These are phyloP conservation scores for Aplysina aerophoba DNA, from an alignment of 37 sponge, comb jelly and placozoan genomes.

Conservation along the genomic window DNA sequence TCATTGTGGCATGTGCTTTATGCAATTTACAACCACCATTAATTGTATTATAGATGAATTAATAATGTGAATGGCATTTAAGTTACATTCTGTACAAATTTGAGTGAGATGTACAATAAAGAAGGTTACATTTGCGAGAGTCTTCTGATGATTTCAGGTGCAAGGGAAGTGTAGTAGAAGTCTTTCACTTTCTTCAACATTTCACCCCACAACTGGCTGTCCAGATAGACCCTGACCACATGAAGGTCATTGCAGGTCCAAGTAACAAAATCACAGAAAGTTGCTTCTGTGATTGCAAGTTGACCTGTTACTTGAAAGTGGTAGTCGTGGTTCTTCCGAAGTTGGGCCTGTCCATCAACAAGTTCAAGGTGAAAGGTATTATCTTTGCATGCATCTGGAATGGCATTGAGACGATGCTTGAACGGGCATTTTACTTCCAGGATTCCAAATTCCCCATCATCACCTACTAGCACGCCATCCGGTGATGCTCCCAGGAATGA, in stretches of 20 bases:
- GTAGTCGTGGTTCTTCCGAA: conserved; percentile 4
- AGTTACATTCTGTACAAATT: no score
- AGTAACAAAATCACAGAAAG: not conserved
- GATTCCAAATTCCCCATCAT: not conserved
- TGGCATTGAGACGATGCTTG: not conserved
- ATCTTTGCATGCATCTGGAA: conserved; percentile 23
- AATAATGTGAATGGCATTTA: no score
- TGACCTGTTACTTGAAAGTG: conserved; percentile 20
- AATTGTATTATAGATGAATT: conserved; percentile 6
- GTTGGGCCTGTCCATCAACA: not conserved
- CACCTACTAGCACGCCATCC: not conserved
- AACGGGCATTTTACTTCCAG: conserved; percentile 34
- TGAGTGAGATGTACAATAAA: no score
- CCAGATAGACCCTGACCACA: no score
- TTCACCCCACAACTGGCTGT: no score
- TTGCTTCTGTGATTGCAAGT: not conserved
- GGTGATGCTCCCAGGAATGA: not conserved
- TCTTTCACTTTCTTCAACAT: no score
- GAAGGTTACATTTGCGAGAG: no score
- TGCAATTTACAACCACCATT: conserved; percentile 41
- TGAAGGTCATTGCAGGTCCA: no score
- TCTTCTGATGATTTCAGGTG: no score
- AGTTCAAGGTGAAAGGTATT: not conserved
- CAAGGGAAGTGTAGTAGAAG: no score
- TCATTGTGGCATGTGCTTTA: conserved; percentile 42